Base-by-base conservation (phyloP, 2,113 vertebrate species). In the Marmota monax region DNA sequence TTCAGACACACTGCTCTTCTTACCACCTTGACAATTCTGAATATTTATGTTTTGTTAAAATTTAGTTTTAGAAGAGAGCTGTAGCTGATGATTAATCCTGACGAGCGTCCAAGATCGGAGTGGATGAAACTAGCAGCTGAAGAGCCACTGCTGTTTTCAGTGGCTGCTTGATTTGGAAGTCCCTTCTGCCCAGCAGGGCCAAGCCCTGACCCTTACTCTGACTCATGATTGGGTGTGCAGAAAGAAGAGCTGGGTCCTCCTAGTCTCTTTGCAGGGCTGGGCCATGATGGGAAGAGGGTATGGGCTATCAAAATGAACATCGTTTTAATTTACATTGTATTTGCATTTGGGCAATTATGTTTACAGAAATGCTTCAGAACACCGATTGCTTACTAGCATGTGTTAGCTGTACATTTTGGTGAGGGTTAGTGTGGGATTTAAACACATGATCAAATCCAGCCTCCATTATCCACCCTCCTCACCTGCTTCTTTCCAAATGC, bases 261-360 rank as follows among this genome's bases (percentile, higher is more conserved):
- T 17, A 67, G 37, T 20, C 11, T 39, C 48, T 63, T 63, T 32
- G 23, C 58, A 13, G 32, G 4, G 20, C 32, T 22, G 17, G 67
- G 34, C 45, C 70, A 32, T 13, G n/a, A 3, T 34, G 18, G 1
- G 16, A 4, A 6, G 10, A 37, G 56, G 48, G 56, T 14, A 13
- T 16, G 72, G 65, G 56, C 45, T 29, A 8, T 13, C 37, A 16
- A 14, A 1, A 16, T 58, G 29, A 16, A 39, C 2, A 1, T 88
- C 14, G 7, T 9, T 1, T 77, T 34, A 0, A 5, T 14, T 1
- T 5, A 2, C 7, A 0, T 23, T 17, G 2, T 23, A 0, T 16
- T 17, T 27, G 8, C 0, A 3, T 37, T 14, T 76, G 72, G 13
- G 3, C 13, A 65, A 2, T 39, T 9, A 39, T 32, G 16, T 51